Conservation (phyloP, 2,888 invertebrate genomes). For the Allophyes oxyacanthae region DNA sequence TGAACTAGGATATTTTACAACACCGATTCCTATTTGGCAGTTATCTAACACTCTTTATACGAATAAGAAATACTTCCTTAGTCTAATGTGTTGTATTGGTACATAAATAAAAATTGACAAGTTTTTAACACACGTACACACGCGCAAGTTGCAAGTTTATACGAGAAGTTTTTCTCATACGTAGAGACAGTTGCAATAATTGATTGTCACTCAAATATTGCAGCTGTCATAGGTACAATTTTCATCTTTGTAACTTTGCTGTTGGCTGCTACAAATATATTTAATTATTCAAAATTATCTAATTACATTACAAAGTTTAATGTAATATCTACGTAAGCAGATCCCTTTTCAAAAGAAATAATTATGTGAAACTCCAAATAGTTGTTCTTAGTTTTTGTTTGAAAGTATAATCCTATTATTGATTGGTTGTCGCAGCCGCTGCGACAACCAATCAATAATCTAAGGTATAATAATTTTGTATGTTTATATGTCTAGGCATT, state of each 20-base stretch:
- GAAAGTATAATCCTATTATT: conserved; percentile 1
- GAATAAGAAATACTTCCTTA: conserved; percentile 66
- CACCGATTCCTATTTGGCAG: conserved; percentile 87
- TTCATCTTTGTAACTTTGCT: conserved; percentile 30
- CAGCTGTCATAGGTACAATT: neutral
- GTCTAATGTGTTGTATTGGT: conserved; percentile 58
- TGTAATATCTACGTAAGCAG: conserved; percentile 15
- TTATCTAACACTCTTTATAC: conserved; percentile 80
- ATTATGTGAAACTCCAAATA: neutral
- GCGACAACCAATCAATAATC: too few species aligned
- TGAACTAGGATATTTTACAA: conserved; percentile 82
- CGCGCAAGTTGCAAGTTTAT: conserved; percentile 10
- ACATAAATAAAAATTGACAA: conserved; percentile 78
- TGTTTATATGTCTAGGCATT: too few species aligned
- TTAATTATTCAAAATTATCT: conserved; percentile 10
- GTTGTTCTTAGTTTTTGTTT: conserved; percentile 10
- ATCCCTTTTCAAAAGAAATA: neutral
- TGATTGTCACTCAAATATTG: too few species aligned
- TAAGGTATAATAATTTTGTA: too few species aligned
- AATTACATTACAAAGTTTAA: conserved; percentile 12
- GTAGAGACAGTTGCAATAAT: too few species aligned
- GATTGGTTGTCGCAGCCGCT: conserved; percentile 3
- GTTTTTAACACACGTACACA: conserved; percentile 44
- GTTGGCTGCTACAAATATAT: conserved; percentile 18
- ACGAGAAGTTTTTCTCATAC: too few species aligned